Percentiles rank a stretch among this genome's conserved stretches.
These are phyloP conservation scores for Vulpes vulpes DNA, from an alignment of 2,113 vertebrate species.

Conservation along the genomic window DNA sequence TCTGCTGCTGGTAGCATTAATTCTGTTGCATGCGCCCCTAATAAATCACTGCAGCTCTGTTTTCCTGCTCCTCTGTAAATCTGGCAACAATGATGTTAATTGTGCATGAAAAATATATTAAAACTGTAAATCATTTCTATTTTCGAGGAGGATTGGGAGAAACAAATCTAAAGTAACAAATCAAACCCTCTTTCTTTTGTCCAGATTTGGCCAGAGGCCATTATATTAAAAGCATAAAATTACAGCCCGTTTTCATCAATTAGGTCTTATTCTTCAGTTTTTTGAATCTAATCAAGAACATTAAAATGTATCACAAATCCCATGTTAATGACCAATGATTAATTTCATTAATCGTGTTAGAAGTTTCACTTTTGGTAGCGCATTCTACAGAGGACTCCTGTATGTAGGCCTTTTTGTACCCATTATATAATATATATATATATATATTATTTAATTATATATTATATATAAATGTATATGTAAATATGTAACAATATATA, in stretches of 20 bases:
- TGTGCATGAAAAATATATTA: constrained; percentile 74
- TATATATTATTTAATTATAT: no score
- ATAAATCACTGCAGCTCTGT: constrained; percentile 39
- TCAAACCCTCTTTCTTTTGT: neutral
- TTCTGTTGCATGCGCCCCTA: neutral
- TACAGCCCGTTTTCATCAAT: constrained; percentile 4
- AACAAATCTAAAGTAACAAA: neutral
- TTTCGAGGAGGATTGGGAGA: neutral
- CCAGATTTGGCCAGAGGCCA: constrained; percentile 13
- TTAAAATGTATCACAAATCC: neutral
- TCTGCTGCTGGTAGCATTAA: constrained; percentile 42
- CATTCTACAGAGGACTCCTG: accelerated
- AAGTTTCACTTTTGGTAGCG: neutral
- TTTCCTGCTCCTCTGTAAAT: neutral
- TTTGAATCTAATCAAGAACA: constrained; percentile 11
- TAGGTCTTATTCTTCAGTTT: constrained; percentile 11
- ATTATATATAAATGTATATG: no score
- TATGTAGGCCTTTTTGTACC: accelerated
- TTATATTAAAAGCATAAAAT: constrained; percentile 64
- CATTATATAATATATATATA: accelerated
- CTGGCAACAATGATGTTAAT: neutral
- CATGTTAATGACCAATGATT: neutral
- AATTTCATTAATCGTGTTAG: neutral
- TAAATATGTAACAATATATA: no score
- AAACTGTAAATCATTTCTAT: constrained; percentile 59